phyloP scores from a whole-genome alignment of 1,140 invertebrate species.

The Schlechtendalia chinensis region DNA sequence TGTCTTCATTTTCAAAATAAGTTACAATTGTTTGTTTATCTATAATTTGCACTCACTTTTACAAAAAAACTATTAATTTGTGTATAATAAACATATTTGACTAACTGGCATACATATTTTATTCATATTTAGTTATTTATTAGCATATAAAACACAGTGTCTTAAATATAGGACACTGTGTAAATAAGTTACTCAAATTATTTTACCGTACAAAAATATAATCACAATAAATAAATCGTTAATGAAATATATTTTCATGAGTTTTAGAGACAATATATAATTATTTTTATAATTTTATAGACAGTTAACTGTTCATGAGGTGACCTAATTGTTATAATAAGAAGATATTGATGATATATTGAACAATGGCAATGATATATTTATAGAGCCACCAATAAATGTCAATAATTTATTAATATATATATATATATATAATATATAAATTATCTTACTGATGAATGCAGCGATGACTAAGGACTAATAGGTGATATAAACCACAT shows the following conservation, averaged over 20 bases:
- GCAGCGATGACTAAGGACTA: not conserved
- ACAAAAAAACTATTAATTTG: not conserved
- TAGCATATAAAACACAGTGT: not conserved
- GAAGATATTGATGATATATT: not conserved
- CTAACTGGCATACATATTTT: not conserved
- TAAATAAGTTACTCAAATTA: slow-evolving; percentile 5
- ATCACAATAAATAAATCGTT: not conserved
- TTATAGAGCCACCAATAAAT: not conserved
- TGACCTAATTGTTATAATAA: not conserved
- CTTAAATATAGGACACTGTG: not conserved
- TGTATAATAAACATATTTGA: not conserved
- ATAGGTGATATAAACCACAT: slow-evolving; percentile 1
- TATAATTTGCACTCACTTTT: not conserved
- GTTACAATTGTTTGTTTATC: slow-evolving; percentile 6
- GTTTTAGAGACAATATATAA: slow-evolving; percentile 9
- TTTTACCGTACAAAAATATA: not conserved
- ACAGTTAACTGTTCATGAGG: not conserved
- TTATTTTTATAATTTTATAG: slow-evolving; percentile 8
- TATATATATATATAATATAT: too few relatives aligned
- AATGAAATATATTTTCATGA: slow-evolving; percentile 5
- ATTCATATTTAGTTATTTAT: slow-evolving; percentile 25
- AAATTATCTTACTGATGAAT: not conserved
- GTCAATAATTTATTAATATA: too few relatives aligned
- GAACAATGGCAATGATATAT: not conserved
- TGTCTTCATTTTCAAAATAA: slow-evolving; percentile 16